Evolutionary conservation across 2,888 invertebrate genomes (phyloP).

Genomic region (Dolomedes plantarius): DNA sequence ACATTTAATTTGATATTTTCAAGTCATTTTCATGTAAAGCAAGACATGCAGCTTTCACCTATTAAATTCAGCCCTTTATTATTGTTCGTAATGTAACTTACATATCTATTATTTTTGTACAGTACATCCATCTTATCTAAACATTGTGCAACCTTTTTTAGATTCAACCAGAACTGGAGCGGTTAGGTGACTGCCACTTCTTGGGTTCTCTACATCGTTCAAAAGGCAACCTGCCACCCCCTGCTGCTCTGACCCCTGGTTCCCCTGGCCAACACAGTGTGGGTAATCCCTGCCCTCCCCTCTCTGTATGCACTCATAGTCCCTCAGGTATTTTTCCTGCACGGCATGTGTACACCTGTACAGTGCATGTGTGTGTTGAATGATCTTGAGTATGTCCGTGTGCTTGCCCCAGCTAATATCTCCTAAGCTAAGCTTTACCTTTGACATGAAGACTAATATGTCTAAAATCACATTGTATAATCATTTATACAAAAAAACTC

Average conservation of each 20-base stretch:
- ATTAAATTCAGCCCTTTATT: too few relatives aligned
- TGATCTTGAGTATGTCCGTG: not conserved
- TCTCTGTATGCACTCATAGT: constrained; percentile 72
- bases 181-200: constrained; percentile 53
- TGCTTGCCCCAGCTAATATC: not conserved
- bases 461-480: too few relatives aligned
- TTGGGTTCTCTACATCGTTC: constrained; percentile 50
- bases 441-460: too few relatives aligned
- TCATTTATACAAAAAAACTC: too few relatives aligned
- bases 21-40: too few relatives aligned
- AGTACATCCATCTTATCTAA: too few relatives aligned
- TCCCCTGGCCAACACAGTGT: constrained; percentile 71
- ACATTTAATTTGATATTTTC: too few relatives aligned
- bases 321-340: constrained; percentile 72
- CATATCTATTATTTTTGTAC: too few relatives aligned
- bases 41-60: too few relatives aligned
- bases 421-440: too few relatives aligned
- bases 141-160: too few relatives aligned
- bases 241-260: constrained; percentile 65
- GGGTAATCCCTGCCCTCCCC: constrained; percentile 69
- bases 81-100: too few relatives aligned
- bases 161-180: constrained; percentile 67
- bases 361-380: constrained; percentile 38
- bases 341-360: constrained; percentile 52
- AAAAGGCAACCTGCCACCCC: constrained; percentile 60